A percentile compares a stretch with the other conserved stretches of the same genome.
phyloP scores from a whole-genome alignment of 2,888 invertebrate genomes.

The Zaprionus lineosus region DNA sequence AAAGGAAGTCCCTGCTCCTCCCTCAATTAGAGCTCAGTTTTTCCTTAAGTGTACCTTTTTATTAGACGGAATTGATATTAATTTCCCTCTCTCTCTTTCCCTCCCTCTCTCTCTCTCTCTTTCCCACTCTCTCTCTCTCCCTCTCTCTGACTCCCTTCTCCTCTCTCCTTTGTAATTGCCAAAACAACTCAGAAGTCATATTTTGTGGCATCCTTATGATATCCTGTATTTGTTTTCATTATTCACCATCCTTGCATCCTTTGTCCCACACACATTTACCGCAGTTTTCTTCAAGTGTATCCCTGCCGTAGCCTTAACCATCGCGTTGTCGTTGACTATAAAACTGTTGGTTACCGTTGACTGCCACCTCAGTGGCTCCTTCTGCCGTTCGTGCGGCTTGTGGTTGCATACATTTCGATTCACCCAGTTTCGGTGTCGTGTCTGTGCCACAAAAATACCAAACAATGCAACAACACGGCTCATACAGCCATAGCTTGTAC shows the following conservation, averaged over 20 bases:
- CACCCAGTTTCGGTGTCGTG: conserved; percentile 48
- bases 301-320: conserved; percentile 14
- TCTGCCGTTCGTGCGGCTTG: conserved; percentile 15
- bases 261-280: neutral
- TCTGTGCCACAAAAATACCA: conserved; percentile 38
- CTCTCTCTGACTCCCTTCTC: too few relatives aligned
- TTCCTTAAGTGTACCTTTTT: too few relatives aligned
- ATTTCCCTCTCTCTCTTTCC: too few relatives aligned
- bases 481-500: conserved; percentile 17
- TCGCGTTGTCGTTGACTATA: conserved; percentile 56
- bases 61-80: too few relatives aligned
- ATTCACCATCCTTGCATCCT: neutral
- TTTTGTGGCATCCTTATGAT: too few relatives aligned
- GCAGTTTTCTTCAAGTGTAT: conserved; percentile 27
- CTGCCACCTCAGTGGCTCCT: conserved; percentile 27
- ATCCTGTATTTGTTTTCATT: too few relatives aligned
- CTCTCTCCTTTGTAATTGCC: too few relatives aligned
- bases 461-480: conserved; percentile 40
- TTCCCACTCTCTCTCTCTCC: too few relatives aligned
- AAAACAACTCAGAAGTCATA: too few relatives aligned
- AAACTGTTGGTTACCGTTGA: conserved; percentile 49
- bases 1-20: too few relatives aligned
- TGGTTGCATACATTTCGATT: conserved; percentile 39
- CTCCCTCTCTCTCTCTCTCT: too few relatives aligned
- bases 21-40: too few relatives aligned